These are phyloP conservation scores for Torymus texanus DNA, from an alignment of 2,888 invertebrate species.

Conservation along the genomic window DNA sequence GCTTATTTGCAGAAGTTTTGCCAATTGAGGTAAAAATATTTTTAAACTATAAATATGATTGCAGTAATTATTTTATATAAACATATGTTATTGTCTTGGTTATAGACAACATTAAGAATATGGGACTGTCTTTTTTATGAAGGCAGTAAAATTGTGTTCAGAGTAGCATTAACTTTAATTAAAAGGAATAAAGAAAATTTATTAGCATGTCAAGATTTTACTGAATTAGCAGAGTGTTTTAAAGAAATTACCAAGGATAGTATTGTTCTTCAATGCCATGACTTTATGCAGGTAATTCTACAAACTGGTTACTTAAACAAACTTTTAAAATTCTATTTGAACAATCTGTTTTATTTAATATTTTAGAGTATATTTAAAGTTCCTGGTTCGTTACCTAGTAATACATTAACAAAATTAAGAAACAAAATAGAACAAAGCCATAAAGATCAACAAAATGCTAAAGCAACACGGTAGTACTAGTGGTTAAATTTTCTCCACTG, in stretches of 20 bases:
- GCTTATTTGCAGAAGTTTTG: constrained; percentile 93
- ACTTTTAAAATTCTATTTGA: neutral
- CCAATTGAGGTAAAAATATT: constrained; percentile 84
- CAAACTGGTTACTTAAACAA: constrained; percentile 24
- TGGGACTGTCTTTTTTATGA: constrained; percentile 98
- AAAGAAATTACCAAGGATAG: constrained; percentile 87
- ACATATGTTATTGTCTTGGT: constrained; percentile 56
- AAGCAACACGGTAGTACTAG: constrained; percentile 70
- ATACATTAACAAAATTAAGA: constrained; percentile 81
- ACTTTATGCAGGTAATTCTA: constrained; percentile 87
- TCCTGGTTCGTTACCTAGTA: constrained; percentile 85
- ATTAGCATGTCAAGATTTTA: constrained; percentile 87
- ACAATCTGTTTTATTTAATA: constrained; percentile 22
- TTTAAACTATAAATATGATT: constrained; percentile 17
- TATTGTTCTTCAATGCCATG: constrained; percentile 89
- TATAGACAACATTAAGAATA: constrained; percentile 90
- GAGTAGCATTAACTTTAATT: constrained; percentile 91
- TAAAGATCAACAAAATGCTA: constrained; percentile 74
- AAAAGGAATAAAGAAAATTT: constrained; percentile 84
- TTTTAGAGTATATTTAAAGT: constrained; percentile 87
- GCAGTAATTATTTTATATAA: constrained; percentile 14
- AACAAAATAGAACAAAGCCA: constrained; percentile 78
- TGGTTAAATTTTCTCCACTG: constrained; percentile 52
- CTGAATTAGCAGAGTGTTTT: constrained; percentile 88
- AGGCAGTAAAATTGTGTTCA: constrained; percentile 93